Percentiles rank a stretch among this genome's conserved stretches.
Evolutionary conservation across 2,888 invertebrate species (phyloP).

Genomic region (Zygaena filipendulae): DNA sequence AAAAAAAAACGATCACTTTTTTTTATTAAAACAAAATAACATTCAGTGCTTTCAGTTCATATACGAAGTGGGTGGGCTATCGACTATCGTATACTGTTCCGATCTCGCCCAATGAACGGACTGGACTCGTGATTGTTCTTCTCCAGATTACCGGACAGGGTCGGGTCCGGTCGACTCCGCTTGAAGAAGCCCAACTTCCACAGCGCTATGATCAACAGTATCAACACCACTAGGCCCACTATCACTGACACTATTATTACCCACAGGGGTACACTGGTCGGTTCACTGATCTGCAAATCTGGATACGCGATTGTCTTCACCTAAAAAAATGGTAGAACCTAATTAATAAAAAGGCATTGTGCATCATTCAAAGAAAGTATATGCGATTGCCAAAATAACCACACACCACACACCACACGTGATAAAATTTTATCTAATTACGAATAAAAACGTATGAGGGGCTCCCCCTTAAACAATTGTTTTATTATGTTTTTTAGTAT

Average conservation of each 20-base stretch:
- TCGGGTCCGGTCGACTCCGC: constrained; percentile 84
- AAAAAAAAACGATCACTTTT: too few relatives aligned
- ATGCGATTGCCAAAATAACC: too few relatives aligned
- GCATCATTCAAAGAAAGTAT: too few relatives aligned
- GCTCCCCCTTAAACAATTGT: too few relatives aligned
- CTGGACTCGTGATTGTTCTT: constrained; percentile 78
- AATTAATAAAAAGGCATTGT: constrained; percentile 6
- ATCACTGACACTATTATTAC: constrained; percentile 86
- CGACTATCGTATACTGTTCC: constrained; percentile 58
- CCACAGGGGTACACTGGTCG: constrained; percentile 84
- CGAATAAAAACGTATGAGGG: too few relatives aligned
- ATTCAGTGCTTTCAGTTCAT: too few relatives aligned
- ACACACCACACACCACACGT: too few relatives aligned
- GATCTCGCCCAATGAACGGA: constrained; percentile 65
- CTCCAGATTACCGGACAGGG: constrained; percentile 81
- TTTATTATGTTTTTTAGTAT: too few relatives aligned
- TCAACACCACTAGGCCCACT: constrained; percentile 84
- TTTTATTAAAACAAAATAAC: too few relatives aligned
- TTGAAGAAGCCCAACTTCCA: constrained; percentile 95
- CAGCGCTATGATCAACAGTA: constrained; percentile 81
- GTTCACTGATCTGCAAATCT: constrained; percentile 79
- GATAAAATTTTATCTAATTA: too few relatives aligned
- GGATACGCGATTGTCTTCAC: constrained; percentile 87
- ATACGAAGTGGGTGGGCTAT: constrained; percentile 32
- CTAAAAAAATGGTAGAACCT: too few relatives aligned